A percentile compares a stretch with the other conserved stretches of the same genome.
Evolutionary conservation across 2,888 invertebrate species (phyloP).

Genomic region (Rutpela maculata): DNA sequence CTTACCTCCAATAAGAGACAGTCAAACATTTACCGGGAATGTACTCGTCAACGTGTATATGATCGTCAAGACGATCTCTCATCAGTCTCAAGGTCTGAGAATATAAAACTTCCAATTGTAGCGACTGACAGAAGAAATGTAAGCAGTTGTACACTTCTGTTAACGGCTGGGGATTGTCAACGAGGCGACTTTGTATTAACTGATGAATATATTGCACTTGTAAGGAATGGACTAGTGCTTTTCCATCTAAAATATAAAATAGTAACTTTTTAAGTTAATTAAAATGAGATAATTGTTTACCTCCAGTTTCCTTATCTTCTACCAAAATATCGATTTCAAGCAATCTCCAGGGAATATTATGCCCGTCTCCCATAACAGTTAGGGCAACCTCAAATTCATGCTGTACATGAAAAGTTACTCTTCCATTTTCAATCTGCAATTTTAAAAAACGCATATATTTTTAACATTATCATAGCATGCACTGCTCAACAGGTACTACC

Average conservation of each 20-base stretch:
- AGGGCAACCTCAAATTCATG: conserved; percentile 97
- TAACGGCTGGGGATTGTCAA: conserved; percentile 86
- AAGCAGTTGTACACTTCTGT: conserved; percentile 89
- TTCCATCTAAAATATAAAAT: conserved; percentile 84
- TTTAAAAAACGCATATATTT: neutral
- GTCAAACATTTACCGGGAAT: conserved; percentile 90
- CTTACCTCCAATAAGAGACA: conserved; percentile 95
- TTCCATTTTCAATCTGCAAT: conserved; percentile 89
- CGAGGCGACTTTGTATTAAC: conserved; percentile 91
- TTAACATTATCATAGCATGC: neutral
- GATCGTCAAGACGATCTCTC: conserved; percentile 90
- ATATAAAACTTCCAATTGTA: conserved; percentile 93
- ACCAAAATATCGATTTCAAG: conserved; percentile 96
- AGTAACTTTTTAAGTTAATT: conserved; percentile 6
- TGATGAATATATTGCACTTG: conserved; percentile 96
- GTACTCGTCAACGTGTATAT: conserved; percentile 93
- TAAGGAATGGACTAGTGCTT: conserved; percentile 94
- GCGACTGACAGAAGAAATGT: conserved; percentile 94
- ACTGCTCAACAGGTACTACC: too few relatives aligned
- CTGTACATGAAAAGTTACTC: conserved; percentile 95
- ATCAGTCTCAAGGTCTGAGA: conserved; percentile 92
- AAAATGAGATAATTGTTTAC: conserved; percentile 69
- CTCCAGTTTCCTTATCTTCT: conserved; percentile 97
- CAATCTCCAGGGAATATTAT: conserved; percentile 94
- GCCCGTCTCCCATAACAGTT: conserved; percentile 97